A percentile compares a stretch with the other conserved stretches of the same genome.
Conservation (phyloP, 2,113 vertebrate genomes). For the Gymnorhina tibicen region DNA sequence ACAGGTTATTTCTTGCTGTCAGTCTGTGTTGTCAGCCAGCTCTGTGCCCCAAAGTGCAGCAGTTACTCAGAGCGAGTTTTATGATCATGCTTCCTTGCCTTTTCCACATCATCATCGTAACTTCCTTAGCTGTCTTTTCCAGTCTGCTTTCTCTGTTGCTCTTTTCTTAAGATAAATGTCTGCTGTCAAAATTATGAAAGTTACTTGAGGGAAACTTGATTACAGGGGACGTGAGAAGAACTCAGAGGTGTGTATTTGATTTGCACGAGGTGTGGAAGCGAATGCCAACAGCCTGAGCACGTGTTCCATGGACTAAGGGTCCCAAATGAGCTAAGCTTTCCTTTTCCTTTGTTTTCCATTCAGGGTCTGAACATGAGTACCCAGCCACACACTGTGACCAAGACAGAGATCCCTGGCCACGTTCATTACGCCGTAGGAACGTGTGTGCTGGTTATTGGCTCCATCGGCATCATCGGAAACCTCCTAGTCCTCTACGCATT, state of each 20-base stretch:
- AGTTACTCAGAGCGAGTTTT: not conserved
- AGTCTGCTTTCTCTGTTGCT: not conserved
- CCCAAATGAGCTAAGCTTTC: not conserved
- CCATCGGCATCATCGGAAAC: slow-evolving; percentile 61
- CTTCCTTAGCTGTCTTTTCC: not conserved
- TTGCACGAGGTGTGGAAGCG: accelerated
- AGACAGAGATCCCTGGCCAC: slow-evolving; percentile 35
- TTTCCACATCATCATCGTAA: not conserved
- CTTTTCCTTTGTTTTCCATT: not conserved
- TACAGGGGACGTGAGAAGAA: not conserved
- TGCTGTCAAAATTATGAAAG: not conserved
- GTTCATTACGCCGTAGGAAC: slow-evolving; percentile 58
- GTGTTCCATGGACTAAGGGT: not conserved
- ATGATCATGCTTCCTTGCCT: not conserved
- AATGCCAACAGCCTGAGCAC: not conserved
- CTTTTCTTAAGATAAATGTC: not conserved
- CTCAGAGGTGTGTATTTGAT: not conserved
- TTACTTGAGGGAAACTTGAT: not conserved
- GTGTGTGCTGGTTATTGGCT: slow-evolving; percentile 67
- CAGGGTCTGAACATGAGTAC: slow-evolving; percentile 45
- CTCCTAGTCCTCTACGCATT: slow-evolving; percentile 68
- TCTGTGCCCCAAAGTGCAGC: not conserved
- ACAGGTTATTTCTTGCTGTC: not conserved
- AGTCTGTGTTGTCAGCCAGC: not conserved
- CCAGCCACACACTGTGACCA: not conserved